These are phyloP conservation scores for Drosophila tani DNA, from an alignment of 1,140 invertebrate species.

Conservation along the genomic window DNA sequence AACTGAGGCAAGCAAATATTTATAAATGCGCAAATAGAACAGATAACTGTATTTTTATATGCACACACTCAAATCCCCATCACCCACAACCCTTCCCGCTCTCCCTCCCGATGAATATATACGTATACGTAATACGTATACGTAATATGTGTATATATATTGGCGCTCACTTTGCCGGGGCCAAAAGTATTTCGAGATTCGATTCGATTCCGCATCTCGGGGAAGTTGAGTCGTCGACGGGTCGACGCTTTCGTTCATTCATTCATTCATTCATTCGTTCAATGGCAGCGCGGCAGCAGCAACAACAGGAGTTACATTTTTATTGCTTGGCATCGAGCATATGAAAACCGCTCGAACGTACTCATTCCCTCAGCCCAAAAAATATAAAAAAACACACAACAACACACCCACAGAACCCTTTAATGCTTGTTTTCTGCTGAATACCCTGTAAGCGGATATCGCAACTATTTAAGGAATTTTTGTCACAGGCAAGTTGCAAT, in stretches of 20 bases:
- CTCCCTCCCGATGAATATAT: neutral
- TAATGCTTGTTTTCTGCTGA: slow-evolving; percentile 30
- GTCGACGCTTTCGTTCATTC: slow-evolving; percentile 76
- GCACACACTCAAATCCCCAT: slow-evolving; percentile 55
- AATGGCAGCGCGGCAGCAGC: slow-evolving; percentile 38
- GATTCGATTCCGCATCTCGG: slow-evolving; percentile 72
- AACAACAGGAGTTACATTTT: slow-evolving; percentile 72
- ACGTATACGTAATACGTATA: slow-evolving; percentile 18
- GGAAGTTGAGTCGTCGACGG: slow-evolving; percentile 67
- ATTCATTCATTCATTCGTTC: slow-evolving; percentile 75
- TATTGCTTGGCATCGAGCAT: slow-evolving; percentile 81
- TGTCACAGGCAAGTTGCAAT: neutral
- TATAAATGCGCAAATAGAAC: slow-evolving; percentile 82
- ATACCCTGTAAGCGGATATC: slow-evolving; percentile 21
- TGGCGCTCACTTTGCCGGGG: slow-evolving; percentile 63
- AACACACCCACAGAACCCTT: slow-evolving; percentile 46
- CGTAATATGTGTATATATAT: slow-evolving; percentile 14
- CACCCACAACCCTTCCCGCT: neutral
- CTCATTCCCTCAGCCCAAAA: slow-evolving; percentile 15
- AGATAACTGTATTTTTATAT: slow-evolving; percentile 82
- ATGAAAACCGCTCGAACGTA: slow-evolving; percentile 66
- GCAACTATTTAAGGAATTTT: neutral
- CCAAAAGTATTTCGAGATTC: slow-evolving; percentile 62
- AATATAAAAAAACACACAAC: neutral
- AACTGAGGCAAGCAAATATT: slow-evolving; percentile 79